Evolutionary conservation across 2,797 vertebrate genomes (phyloP), one percentile per base, ranked within the genome.

Genomic region (Myiothlypis chrysogaster): DNA sequence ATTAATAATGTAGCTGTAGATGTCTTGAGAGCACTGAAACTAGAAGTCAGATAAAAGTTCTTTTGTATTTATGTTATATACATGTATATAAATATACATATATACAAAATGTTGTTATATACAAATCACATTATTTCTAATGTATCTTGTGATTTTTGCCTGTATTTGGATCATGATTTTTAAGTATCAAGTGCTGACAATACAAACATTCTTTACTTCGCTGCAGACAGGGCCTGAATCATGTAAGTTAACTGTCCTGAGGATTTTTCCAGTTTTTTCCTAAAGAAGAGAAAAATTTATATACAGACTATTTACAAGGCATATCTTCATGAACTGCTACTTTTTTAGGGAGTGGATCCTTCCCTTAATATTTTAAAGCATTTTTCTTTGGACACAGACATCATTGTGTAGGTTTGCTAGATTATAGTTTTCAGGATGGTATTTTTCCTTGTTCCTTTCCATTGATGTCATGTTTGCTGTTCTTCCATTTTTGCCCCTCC

Each of bases 1-100:
- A 32, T 60, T 70, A 55, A 37, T 81, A 81, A 76, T 0, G 0
- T 55, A 68, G 12, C 53, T 64, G 25, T 47, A 53, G 24, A 30
- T 3, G 1, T 69, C 50, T 41, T 39, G 23, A 92, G 65, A 77
- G 49, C 53, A 57, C 12, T 69, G 32, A 60, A 73, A 70, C 49
- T 39, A 68, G 23, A 87, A 91, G 64, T 46, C 17, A 83, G 77
- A 72, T 47, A 35, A 27, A 80, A 89, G 14, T 68, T 17, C 0
- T 70, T 75, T 57, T 77, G 19, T 12, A 78, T 88, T 76, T 83
- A 73, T 92, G 65, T 94, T 92, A 65, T 89, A 93, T 85, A 71
- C 19, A 73, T 87, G 87, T 94, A 85, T 89, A 69, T 82, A 85
- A 61, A 66, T 87, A 90, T 87, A 82, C 60, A 80, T 46, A 59